Evolutionary conservation across 2,113 vertebrate genomes (phyloP), one percentile per base, ranked within the genome.

Genomic region (Oncorhynchus mykiss): DNA sequence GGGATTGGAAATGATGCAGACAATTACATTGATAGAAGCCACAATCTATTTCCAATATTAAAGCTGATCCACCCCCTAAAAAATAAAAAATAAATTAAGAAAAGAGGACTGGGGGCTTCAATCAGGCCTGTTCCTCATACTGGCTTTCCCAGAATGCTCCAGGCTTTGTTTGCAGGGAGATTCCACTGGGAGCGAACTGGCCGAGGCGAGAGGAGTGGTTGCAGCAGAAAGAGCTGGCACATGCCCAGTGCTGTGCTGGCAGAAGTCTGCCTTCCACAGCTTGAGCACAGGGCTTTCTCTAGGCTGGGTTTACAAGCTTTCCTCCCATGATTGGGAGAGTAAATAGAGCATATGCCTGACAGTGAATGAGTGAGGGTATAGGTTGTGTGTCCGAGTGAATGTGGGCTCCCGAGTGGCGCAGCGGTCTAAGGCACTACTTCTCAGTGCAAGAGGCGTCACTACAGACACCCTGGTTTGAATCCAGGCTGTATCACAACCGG

Each of bases 101-200:
- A n/a, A 24, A 69, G 71, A 80, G 29, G 5, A 34, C 45, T 64
- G 22, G 67, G 20, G 39, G 4, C 18, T 29, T 31, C 14, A 79
- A 80, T 27, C 48, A 79, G 49, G 82, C 82, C 75, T 85, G 80
- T 72, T 69, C 79, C 71, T 82, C 73, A 84, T 85, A 77, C 83
- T 88, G 88, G 76, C 88, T 88, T 86, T 90, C 88, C 86, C 91
- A 90, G 79, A 90, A 87, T 85, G 85, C 91, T 86, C 79, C 84
- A 84, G 87, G 89, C 85, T 85, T 80, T 84, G 76, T 88, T 87
- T 87, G 85, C 72, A 81, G 84, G 80, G 82, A 86, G 70, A 71
- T 78, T 89, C 89, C 31, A 0, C 71, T 75, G 85, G 88, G 90
- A 88, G 78, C 68, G 80, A 77, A 88, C 82, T 80, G 78, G 80